Evolutionary conservation across 1,140 invertebrate species (phyloP).

Genomic region (Drosophila prosaltans): DNA sequence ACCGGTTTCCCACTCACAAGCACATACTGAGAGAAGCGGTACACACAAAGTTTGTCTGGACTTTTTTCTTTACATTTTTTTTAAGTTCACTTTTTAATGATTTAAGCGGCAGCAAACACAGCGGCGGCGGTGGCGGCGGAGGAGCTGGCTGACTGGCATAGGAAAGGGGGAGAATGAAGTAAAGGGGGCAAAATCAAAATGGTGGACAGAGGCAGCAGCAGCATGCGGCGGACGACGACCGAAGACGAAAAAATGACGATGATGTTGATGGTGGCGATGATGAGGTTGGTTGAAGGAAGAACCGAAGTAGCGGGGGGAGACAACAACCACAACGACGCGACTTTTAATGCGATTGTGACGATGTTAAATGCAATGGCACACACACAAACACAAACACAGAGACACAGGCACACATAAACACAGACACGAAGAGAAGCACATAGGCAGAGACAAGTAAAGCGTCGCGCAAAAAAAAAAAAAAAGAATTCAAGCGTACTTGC

Average conservation of each 20-base stretch:
- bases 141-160: conserved; percentile 5
- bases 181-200: conserved; percentile 76
- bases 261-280: conserved; percentile 14
- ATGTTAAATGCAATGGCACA: conserved; percentile 74
- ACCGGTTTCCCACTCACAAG: conserved; percentile 59
- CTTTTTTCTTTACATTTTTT: conserved; percentile 66
- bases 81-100: conserved; percentile 81
- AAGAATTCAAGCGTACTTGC: conserved; percentile 42
- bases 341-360: conserved; percentile 78
- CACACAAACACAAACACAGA: conserved; percentile 30
- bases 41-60: conserved; percentile 68
- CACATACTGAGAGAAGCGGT: conserved; percentile 33
- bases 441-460: conserved; percentile 34
- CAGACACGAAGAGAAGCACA: conserved; percentile 8
- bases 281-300: conserved; percentile 6
- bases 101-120: conserved; percentile 50
- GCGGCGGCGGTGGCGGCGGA: conserved; percentile 26
- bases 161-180: conserved; percentile 20
- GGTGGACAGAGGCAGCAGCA: conserved; percentile 59
- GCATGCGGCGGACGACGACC: conserved; percentile 33
- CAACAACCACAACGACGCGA: conserved; percentile 39
- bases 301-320: conserved; percentile 38
- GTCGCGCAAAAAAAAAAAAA: conserved; percentile 43
- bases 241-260: conserved; percentile 23
- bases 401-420: conserved; percentile 21